Base-by-base conservation (phyloP, 2,797 vertebrate genomes). In the Silurus lanzhouensis region DNA sequence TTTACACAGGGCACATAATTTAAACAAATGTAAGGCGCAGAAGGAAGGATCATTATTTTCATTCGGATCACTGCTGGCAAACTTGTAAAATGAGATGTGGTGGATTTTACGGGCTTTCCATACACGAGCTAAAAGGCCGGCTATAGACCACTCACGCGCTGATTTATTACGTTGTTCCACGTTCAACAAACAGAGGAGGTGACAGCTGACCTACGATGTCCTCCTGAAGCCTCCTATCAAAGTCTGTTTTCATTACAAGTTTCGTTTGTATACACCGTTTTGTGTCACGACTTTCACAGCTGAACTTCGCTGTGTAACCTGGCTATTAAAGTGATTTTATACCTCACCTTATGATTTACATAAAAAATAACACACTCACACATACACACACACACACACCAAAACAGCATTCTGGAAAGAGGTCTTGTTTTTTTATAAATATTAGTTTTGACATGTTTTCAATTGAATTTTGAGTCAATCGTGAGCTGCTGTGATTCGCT, bases 171-270 rank as follows among this genome's bases (percentile, higher is more conserved):
- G 67, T 88, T 88, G 91, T 93, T 92, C 93, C 91, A 92, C 91
- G 91, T 92, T 93, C 90, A 93, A 94, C 93, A 94, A 94, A 94
- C 90, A 93, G 86, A 93, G 72, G 86, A 89, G 92, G 88, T 89
- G 91, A 93, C 91, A 89, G 90, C 91, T 88, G 89, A 89, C 91
- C 88, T 57, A 92, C 91, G 91, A 91, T 89, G 77, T 95, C 93
- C 91, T 91, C 90, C 93, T 90, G 91, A 93, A 93, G 93, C 94
- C 94, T 95, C 94, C 90, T 87, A 84, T 87, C 92, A 94, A 93
- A 93, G 94, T 95, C 95, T 94, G 95, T 96, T 96, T 96, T 95
- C 93, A 90, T 94, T 96, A 92, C 93, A 94, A 95, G 90, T 94
- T 95, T 93, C 85, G 68, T 81, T 85, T 85, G 83, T 84, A 93